A percentile compares a stretch with the other conserved stretches of the same genome.
These are phyloP conservation scores for Ptychobarbus kaznakovi DNA, from an alignment of 2,797 vertebrate species.

Conservation along the genomic window DNA sequence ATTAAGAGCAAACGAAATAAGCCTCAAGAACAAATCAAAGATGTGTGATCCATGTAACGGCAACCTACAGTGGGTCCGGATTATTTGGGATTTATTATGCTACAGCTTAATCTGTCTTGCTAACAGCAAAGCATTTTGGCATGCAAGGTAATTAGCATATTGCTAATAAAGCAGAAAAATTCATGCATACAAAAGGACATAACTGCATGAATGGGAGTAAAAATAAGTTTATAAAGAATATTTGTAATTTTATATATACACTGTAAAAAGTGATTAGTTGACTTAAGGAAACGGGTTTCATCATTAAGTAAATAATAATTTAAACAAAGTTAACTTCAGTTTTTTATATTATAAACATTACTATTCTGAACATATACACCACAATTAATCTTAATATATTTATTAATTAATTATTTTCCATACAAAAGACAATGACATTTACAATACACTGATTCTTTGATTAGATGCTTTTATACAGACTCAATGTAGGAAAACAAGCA, in stretches of 20 bases:
- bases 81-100: constrained; percentile 22
- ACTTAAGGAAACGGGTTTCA: too few relatives aligned
- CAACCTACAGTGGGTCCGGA: background rate
- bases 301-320: too few relatives aligned
- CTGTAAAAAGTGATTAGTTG: too few relatives aligned
- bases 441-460: background rate
- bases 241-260: too few relatives aligned
- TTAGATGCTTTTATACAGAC: background rate
- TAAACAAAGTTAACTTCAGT: too few relatives aligned
- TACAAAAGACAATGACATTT: background rate
- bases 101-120: background rate
- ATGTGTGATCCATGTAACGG: background rate
- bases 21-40: background rate
- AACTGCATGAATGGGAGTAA: background rate
- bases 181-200: background rate
- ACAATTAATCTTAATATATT: too few relatives aligned
- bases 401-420: background rate
- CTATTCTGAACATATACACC: too few relatives aligned
- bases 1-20: constrained; percentile 18
- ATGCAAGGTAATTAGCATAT: background rate
- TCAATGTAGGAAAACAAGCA: background rate
- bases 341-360: too few relatives aligned
- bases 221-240: background rate
- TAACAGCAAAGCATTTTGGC: background rate
- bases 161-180: background rate